Base-by-base conservation (phyloP, 2,797 vertebrate species). In the Chloroceryle amazona region DNA sequence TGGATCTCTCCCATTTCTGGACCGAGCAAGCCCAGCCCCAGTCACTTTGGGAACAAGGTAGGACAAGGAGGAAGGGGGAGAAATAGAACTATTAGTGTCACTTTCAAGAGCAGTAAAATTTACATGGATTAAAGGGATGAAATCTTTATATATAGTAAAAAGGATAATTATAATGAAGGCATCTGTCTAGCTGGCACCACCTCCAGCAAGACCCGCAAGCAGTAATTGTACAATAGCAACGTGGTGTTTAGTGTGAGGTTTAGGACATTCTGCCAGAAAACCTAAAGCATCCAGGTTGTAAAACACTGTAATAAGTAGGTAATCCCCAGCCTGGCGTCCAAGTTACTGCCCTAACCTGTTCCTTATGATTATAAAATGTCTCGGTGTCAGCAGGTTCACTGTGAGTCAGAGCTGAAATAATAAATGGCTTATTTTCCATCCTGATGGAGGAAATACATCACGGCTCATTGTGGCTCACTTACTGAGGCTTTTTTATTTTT, bases 401-500 rank as follows among this genome's bases (percentile, higher is more conserved):
- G 97, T 98, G 98, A 98, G 98, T 98, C 98, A 99, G 98, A 98
- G 98, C 97, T 98, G 98, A 98, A 99, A 99, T 98, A 99, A 99
- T 99, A 99, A 99, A 99, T 98, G 98, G 98, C 98, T 98, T 99
- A 98, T 99, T 99, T 99, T 99, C 99, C 99, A 99, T 98, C 98
- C 98, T 98, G 98, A 98, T 93, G 98, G 98, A 99, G 99, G 99
- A 99, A 99, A 99, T 99, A 99, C 99, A 99, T 99, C 99, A 99
- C 94, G 94, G 99, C 98, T 99, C 98, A 99, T 99, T 99, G 99
- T 99, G 98, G 99, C 98, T 98, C 98, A 92, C 92, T 98, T 97
- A 96, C 94, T 93, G 89, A 96, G 97, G 91, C 96, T 98, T 99
- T 80, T 89, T 84, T 86, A 73, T 81, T 73, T 82, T 89, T 95